Percentiles rank a stretch among this genome's conserved stretches.
phyloP scores from a whole-genome alignment of 2,113 vertebrate species.

The Pelmatolapia mariae region DNA sequence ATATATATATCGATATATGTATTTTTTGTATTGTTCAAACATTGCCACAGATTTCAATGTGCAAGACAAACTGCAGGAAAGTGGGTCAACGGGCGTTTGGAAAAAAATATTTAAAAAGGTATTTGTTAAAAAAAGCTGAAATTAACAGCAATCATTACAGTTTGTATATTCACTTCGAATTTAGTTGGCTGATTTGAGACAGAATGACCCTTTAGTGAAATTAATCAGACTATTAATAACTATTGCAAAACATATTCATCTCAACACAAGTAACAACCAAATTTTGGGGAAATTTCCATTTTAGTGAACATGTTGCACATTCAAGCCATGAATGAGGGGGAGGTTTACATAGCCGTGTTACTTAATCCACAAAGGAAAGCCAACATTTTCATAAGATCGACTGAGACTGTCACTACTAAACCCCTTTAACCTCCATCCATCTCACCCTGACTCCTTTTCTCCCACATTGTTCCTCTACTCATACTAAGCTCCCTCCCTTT shows the following conservation, averaged over 20 bases:
- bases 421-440: neutral
- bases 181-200: neutral
- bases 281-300: neutral
- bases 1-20: neutral
- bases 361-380: neutral
- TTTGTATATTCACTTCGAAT: neutral
- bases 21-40: neutral
- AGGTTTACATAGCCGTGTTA: neutral
- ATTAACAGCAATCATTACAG: neutral
- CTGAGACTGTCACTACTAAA: neutral
- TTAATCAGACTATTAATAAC: neutral
- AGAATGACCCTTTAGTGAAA: neutral
- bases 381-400: neutral
- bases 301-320: neutral
- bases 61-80: neutral
- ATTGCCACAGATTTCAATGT: neutral
- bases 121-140: neutral
- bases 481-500: neutral
- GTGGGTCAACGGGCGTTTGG: neutral
- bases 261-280: neutral
- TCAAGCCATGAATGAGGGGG: neutral
- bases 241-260: neutral
- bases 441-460: constrained; percentile 8
- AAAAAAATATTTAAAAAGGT: neutral
- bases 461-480: neutral